Percentiles rank a stretch among this genome's conserved stretches.
Conservation (phyloP, 2,888 invertebrate genomes). For the Parapristionchus giblindavisi region DNA sequence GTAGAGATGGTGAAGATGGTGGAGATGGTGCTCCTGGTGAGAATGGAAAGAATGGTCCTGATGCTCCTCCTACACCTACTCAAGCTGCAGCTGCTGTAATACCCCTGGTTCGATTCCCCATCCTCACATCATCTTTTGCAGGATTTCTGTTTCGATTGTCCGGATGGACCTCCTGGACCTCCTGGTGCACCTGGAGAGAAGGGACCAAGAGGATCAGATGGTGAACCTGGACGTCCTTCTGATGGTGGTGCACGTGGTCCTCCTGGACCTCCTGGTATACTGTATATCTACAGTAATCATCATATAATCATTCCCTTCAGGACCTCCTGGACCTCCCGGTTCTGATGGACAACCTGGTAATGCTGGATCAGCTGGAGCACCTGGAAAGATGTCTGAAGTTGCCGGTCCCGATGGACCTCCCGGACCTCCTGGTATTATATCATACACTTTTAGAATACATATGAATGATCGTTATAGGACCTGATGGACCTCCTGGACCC, state of each 20-base stretch:
- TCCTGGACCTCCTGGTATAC: slow-evolving; percentile 35
- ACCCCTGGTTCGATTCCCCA: neutral
- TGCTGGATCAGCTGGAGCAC: slow-evolving; percentile 36
- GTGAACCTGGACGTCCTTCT: slow-evolving; percentile 26
- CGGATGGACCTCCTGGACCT: slow-evolving; percentile 38
- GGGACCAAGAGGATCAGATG: slow-evolving; percentile 29
- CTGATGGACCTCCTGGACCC: slow-evolving; percentile 58
- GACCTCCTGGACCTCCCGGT: slow-evolving; percentile 40
- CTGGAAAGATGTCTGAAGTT: slow-evolving; percentile 38
- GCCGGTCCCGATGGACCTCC: slow-evolving; percentile 40
- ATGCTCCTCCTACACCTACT: slow-evolving; percentile 45
- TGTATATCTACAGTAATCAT: neutral
- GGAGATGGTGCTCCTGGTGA: slow-evolving; percentile 55
- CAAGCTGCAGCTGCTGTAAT: slow-evolving; percentile 39
- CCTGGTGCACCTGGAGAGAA: slow-evolving; percentile 36
- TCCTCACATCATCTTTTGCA: neutral
- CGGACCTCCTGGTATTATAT: slow-evolving; percentile 35
- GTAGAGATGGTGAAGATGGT: slow-evolving; percentile 56
- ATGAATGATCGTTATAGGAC: slow-evolving; percentile 36
- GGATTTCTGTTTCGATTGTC: slow-evolving; percentile 39
- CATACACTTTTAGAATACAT: neutral
- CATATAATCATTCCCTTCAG: slow-evolving; percentile 1
- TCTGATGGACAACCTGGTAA: slow-evolving; percentile 36
- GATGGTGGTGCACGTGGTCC: slow-evolving; percentile 40
- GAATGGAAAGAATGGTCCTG: slow-evolving; percentile 55